Percentiles rank a stretch among this genome's conserved stretches.
These are phyloP conservation scores for Ephydatia muelleri DNA, from an alignment of 37 sponge, comb jelly and placozoan genomes.

Conservation along the genomic window DNA sequence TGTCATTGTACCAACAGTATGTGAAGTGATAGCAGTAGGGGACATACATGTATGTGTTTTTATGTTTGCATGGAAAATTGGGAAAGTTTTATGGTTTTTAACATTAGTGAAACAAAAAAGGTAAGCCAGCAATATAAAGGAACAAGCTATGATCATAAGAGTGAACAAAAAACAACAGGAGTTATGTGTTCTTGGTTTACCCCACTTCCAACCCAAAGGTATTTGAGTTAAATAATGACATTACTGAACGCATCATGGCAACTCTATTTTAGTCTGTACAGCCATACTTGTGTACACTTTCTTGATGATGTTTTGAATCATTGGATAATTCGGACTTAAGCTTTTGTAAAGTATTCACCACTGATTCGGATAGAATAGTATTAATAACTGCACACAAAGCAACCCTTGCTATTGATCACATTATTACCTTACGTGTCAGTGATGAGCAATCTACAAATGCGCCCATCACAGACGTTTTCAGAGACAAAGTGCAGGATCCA, in stretches of 20 bases:
- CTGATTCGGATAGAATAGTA: neutral
- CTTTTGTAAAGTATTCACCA: too few relatives aligned
- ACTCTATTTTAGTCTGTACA: neutral
- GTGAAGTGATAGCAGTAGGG: slow-evolving; percentile 1
- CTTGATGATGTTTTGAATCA: slow-evolving; percentile 18
- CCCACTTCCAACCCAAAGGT: too few relatives aligned
- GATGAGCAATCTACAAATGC: neutral
- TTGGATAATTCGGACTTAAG: too few relatives aligned
- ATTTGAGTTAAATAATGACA: neutral
- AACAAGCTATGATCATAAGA: neutral
- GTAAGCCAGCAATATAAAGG: slow-evolving; percentile 2
- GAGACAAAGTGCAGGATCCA: neutral
- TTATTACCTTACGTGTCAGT: slow-evolving; percentile 12
- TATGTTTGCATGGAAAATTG: slow-evolving; percentile 4
- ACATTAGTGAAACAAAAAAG: slow-evolving; percentile 5
- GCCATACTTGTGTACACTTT: slow-evolving; percentile 20
- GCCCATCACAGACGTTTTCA: neutral
- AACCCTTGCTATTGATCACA: slow-evolving; percentile 9
- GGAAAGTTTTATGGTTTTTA: slow-evolving; percentile 32
- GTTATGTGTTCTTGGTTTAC: too few relatives aligned
- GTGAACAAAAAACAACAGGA: slow-evolving; percentile 11
- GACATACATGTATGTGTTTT: slow-evolving; percentile 27
- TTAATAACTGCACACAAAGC: neutral
- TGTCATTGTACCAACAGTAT: neutral
- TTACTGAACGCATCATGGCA: neutral